phyloP scores from a whole-genome alignment of 2,797 vertebrate species.

The Periparus ater region DNA sequence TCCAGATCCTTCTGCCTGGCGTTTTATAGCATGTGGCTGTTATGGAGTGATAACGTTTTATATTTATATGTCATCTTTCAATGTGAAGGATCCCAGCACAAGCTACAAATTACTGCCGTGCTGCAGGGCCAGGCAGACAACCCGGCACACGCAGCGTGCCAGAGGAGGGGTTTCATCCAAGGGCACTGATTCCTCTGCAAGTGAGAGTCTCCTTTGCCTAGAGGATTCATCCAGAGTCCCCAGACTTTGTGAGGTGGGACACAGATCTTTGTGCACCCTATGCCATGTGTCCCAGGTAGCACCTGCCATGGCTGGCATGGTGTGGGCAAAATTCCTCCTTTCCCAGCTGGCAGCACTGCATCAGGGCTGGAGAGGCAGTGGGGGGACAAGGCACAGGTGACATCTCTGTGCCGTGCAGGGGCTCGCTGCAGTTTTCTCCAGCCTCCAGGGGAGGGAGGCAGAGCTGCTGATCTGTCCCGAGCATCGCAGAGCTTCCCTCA shows the following conservation, averaged over 20 bases:
- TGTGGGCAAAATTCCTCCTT: background rate
- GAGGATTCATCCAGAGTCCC: background rate
- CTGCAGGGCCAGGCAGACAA: conserved; percentile 32
- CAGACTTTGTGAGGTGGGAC: background rate
- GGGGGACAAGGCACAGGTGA: background rate
- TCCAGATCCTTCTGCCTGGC: conserved; percentile 63
- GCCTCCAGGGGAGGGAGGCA: conserved; percentile 64
- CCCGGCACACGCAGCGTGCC: background rate
- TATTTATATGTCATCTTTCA: conserved; percentile 68
- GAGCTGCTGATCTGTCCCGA: conserved; percentile 10
- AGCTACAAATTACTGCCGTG: conserved; percentile 38
- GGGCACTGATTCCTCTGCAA: background rate
- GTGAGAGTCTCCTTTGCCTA: background rate
- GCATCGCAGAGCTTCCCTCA: background rate
- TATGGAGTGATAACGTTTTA: conserved; percentile 68
- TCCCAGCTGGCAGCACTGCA: rapidly evolving
- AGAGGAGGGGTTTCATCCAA: background rate
- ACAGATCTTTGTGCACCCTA: background rate
- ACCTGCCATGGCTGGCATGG: rapidly evolving
- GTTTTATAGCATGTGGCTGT: conserved; percentile 70
- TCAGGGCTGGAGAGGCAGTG: background rate
- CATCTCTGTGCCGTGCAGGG: background rate
- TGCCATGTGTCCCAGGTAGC: rapidly evolving
- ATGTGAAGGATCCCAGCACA: conserved; percentile 39
- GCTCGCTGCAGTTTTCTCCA: conserved; percentile 35